Conservation (phyloP, 1,140 invertebrate genomes). For the Orius insidiosus region DNA sequence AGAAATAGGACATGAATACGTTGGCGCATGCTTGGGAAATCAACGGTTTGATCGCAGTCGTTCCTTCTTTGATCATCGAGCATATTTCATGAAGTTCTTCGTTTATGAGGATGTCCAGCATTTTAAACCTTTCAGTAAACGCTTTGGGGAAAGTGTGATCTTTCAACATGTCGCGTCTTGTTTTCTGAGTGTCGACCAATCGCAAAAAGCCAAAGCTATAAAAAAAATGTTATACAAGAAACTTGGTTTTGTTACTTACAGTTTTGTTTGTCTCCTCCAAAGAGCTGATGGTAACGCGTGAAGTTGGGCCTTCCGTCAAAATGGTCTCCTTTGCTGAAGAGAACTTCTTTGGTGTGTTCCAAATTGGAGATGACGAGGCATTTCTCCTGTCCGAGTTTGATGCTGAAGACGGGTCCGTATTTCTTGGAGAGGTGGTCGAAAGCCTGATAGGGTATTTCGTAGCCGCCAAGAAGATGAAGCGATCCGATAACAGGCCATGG, state of each 20-base stretch:
- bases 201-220: conserved; percentile 67
- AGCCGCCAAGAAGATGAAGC: conserved; percentile 37
- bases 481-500: conserved; percentile 41
- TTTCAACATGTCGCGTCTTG: conserved; percentile 46
- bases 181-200: conserved; percentile 69
- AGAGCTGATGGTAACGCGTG: conserved; percentile 39
- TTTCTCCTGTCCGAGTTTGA: conserved; percentile 38
- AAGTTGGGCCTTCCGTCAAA: conserved; percentile 51
- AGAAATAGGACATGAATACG: conserved; percentile 43
- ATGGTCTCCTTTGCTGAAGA: conserved; percentile 38
- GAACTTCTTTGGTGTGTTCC: conserved; percentile 42
- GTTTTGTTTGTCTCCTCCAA: conserved; percentile 44
- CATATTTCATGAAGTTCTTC: conserved; percentile 40
- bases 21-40: conserved; percentile 35
- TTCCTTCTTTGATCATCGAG: conserved; percentile 26
- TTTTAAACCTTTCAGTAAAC: conserved; percentile 46
- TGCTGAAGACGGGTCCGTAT: conserved; percentile 37
- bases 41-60: conserved; percentile 20
- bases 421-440: conserved; percentile 34
- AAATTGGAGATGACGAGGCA: conserved; percentile 44
- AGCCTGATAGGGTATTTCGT: conserved; percentile 43
- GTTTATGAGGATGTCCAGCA: conserved; percentile 42
- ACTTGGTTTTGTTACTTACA: conserved; percentile 35
- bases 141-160: conserved; percentile 54
- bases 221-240: conserved; percentile 22